A percentile compares a stretch with the other conserved stretches of the same genome.
Evolutionary conservation across 1,140 invertebrate species (phyloP).

Genomic region (Stegodyphus mimosarum): DNA sequence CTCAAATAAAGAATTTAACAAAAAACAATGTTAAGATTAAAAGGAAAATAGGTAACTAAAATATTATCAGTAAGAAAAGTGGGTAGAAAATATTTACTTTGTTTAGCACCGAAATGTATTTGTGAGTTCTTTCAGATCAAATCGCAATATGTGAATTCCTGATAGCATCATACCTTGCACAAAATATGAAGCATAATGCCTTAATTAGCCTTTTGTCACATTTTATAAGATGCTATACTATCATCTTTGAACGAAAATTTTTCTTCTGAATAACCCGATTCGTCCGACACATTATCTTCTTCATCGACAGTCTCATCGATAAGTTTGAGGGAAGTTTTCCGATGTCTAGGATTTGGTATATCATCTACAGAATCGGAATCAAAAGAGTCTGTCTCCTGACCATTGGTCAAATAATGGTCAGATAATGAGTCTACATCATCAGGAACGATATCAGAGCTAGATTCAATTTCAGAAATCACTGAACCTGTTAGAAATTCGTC

Average conservation of each 20-base stretch:
- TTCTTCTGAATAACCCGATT: slow-evolving; percentile 67
- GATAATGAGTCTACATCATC: slow-evolving; percentile 60
- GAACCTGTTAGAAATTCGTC: slow-evolving; percentile 57
- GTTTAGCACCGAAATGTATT: too few relatives aligned
- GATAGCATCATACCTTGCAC: too few relatives aligned
- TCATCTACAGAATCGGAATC: slow-evolving; percentile 61
- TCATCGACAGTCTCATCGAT: slow-evolving; percentile 61
- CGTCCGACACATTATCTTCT: slow-evolving; percentile 67
- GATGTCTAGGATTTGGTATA: slow-evolving; percentile 24
- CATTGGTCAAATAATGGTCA: slow-evolving; percentile 51
- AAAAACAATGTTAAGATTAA: too few relatives aligned
- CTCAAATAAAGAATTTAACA: too few relatives aligned
- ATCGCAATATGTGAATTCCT: too few relatives aligned
- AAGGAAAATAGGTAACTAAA: too few relatives aligned
- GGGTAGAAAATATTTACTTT: too few relatives aligned
- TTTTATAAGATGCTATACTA: slow-evolving; percentile 53
- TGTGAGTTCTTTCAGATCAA: too few relatives aligned
- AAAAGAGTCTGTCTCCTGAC: slow-evolving; percentile 55
- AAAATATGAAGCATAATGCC: too few relatives aligned
- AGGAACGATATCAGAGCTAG: slow-evolving; percentile 59
- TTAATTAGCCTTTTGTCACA: slow-evolving; percentile 16
- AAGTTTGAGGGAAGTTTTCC: slow-evolving; percentile 27
- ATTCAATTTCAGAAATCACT: slow-evolving; percentile 59
- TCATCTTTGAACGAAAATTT: slow-evolving; percentile 58
- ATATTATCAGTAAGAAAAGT: too few relatives aligned